Evolutionary conservation across 1,140 invertebrate genomes (phyloP).

Genomic region (Nephila pilipes): DNA sequence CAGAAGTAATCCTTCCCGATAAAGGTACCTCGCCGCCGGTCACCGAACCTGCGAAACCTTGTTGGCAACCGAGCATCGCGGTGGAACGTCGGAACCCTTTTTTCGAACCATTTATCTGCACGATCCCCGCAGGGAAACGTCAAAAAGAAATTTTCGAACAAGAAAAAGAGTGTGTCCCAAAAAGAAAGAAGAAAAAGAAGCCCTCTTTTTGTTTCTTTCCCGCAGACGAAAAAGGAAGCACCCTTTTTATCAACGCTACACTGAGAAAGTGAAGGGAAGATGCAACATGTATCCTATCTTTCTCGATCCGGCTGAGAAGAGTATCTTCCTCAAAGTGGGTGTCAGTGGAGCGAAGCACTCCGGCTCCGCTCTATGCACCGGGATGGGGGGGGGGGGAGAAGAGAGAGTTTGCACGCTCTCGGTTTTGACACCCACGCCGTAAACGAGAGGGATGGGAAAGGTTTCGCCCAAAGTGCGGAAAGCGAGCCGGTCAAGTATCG

Average conservation of each 20-base stretch:
- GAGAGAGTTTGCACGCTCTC: not conserved
- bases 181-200: not conserved
- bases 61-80: not conserved
- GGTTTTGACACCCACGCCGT: slow-evolving; percentile 14
- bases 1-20: not conserved
- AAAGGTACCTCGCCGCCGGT: not conserved
- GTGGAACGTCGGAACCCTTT: slow-evolving; percentile 4
- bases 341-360: not conserved
- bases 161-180: not conserved
- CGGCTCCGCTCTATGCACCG: not conserved
- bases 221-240: not conserved
- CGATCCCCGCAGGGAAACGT: slow-evolving; percentile 1
- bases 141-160: not conserved
- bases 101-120: not conserved
- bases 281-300: not conserved
- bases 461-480: not conserved
- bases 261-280: not conserved
- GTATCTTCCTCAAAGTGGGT: not conserved
- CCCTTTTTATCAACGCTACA: not conserved
- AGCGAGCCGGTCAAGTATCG: not conserved
- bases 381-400: not conserved
- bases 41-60: not conserved
- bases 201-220: not conserved
- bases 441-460: not conserved
- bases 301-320: not conserved